Conservation (phyloP, 2,113 vertebrate species). For the Oreocharis arfaki region DNA sequence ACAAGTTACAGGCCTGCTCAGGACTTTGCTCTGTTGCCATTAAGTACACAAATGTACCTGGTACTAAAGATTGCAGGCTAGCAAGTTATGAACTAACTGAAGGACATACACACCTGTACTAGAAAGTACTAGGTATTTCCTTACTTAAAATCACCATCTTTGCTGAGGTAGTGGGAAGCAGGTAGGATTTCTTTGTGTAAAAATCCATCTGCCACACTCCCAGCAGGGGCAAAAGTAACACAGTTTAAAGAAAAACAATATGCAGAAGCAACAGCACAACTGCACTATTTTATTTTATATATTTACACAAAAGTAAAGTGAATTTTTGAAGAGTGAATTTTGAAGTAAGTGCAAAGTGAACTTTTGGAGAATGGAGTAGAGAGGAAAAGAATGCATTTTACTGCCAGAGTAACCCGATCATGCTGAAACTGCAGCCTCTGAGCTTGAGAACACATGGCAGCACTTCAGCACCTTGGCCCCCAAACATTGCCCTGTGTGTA, state of each 20-base stretch:
- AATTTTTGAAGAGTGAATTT: background rate
- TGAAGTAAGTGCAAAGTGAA: background rate
- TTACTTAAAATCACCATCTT: background rate
- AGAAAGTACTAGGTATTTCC: background rate
- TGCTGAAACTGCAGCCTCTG: background rate
- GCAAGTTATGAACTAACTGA: background rate
- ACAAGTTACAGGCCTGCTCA: background rate
- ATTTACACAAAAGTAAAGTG: background rate
- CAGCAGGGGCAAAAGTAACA: background rate
- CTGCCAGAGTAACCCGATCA: background rate
- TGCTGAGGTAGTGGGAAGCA: background rate
- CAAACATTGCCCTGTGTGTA: rapidly evolving
- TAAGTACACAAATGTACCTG: rapidly evolving
- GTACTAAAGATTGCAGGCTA: background rate
- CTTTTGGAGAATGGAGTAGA: background rate
- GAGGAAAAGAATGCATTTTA: background rate
- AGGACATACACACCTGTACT: background rate
- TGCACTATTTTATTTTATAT: background rate
- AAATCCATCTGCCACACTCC: background rate
- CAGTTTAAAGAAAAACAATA: background rate
- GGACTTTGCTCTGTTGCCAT: background rate
- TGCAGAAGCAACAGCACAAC: background rate
- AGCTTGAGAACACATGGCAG: rapidly evolving
- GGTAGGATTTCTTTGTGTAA: background rate
- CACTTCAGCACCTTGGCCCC: background rate